These are phyloP conservation scores for Scleropages formosus DNA, from an alignment of 2,797 vertebrate genomes.

Conservation along the genomic window DNA sequence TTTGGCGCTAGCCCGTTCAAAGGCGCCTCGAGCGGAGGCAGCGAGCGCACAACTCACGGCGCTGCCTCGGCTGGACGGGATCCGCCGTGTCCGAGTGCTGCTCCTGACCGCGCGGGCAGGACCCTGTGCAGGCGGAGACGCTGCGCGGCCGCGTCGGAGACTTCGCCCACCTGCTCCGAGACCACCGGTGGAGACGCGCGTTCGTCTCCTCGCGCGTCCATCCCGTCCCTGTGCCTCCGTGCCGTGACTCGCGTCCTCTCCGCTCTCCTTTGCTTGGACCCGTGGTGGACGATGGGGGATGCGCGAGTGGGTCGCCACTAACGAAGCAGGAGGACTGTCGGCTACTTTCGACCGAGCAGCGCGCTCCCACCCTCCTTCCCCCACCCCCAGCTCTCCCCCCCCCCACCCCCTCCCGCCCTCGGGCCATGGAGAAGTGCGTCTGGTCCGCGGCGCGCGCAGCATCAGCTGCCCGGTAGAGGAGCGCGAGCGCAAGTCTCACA, in stretches of 20 bases:
- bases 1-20: constrained; percentile 70
- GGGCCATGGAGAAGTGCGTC: constrained; percentile 60
- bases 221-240: not conserved
- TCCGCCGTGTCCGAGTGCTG: constrained; percentile 59
- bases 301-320: constrained; percentile 28
- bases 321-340: constrained; percentile 30
- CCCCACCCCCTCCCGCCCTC: no score
- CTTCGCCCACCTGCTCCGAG: constrained; percentile 62
- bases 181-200: constrained; percentile 52
- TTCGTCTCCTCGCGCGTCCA: constrained; percentile 36
- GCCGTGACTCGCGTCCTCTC: constrained; percentile 31
- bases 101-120: constrained; percentile 61
- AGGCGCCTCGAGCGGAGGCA: constrained; percentile 69
- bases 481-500: no score
- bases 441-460: constrained; percentile 56
- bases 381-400: no score
- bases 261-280: constrained; percentile 24
- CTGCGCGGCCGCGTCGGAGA: constrained; percentile 58
- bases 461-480: constrained; percentile 59
- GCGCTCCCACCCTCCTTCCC: no score
- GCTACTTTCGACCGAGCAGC: constrained; percentile 50
- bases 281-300: constrained; percentile 39
- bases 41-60: constrained; percentile 68
- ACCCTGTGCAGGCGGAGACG: constrained; percentile 64
- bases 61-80: constrained; percentile 65